phyloP scores from a whole-genome alignment of 35 echinoderm and acorn worm species.

The Ophioderma brevispina region DNA sequence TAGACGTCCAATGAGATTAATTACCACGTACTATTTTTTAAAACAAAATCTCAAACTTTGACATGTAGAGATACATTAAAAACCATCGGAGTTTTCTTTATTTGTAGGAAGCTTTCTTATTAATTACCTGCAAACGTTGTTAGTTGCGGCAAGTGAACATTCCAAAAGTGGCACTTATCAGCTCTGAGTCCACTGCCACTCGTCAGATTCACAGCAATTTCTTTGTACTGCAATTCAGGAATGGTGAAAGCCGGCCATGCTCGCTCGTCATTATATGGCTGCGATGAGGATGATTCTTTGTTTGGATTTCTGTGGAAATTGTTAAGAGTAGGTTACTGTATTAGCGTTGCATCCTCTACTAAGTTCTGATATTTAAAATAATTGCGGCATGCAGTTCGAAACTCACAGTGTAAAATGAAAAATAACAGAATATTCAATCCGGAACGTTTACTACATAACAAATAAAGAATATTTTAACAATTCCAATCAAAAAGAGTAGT shows the following conservation, averaged over 20 bases:
- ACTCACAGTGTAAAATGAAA: neutral
- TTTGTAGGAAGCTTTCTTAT: too few relatives aligned
- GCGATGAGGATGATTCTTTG: neutral
- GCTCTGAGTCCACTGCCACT: conserved; percentile 30
- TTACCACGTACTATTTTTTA: too few relatives aligned
- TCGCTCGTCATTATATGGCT: neutral
- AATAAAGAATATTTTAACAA: neutral
- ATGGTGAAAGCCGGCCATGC: conserved; percentile 55
- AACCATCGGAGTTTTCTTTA: too few relatives aligned
- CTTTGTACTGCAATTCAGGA: conserved; percentile 63
- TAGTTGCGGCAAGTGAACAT: conserved; percentile 21
- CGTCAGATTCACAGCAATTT: conserved; percentile 25
- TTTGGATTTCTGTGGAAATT: conserved; percentile 38
- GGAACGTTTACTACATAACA: neutral
- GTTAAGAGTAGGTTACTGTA: neutral
- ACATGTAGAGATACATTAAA: too few relatives aligned
- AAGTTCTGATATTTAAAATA: neutral
- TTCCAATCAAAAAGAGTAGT: neutral
- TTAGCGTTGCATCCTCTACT: neutral
- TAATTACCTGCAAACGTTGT: conserved; percentile 20
- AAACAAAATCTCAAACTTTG: too few relatives aligned
- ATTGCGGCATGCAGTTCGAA: neutral
- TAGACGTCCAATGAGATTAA: too few relatives aligned
- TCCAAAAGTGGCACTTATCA: conserved; percentile 62
- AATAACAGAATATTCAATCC: neutral